Conservation (phyloP, 2,888 invertebrate species). For the Platynereis dumerilii region DNA sequence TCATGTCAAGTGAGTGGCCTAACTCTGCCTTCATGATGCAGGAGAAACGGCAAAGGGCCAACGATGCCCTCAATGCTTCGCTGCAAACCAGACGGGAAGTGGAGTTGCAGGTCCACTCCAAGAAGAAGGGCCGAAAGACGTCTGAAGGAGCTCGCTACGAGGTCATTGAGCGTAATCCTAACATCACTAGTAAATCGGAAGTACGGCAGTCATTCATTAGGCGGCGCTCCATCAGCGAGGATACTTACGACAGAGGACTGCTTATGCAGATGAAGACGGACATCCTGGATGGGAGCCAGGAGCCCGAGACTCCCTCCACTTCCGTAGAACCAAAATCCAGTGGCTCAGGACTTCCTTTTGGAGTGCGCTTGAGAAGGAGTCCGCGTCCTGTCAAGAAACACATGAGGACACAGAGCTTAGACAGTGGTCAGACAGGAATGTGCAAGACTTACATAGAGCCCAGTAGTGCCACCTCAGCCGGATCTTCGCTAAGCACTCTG, state of each 20-base stretch:
- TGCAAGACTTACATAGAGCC: slow-evolving; percentile 12
- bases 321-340: neutral
- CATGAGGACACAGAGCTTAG: slow-evolving; percentile 18
- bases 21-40: slow-evolving; percentile 38
- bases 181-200: neutral
- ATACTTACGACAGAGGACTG: slow-evolving; percentile 35
- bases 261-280: neutral
- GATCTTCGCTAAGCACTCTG: slow-evolving; percentile 22
- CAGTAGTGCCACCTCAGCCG: slow-evolving; percentile 13
- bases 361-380: slow-evolving; percentile 2
- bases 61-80: slow-evolving; percentile 24
- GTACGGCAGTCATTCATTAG: slow-evolving; percentile 12
- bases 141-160: slow-evolving; percentile 2
- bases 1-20: slow-evolving; percentile 40
- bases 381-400: slow-evolving; percentile 21
- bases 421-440: slow-evolving; percentile 17
- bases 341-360: neutral
- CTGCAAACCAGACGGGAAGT: slow-evolving; percentile 13
- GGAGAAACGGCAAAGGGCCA: slow-evolving; percentile 36
- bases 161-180: neutral
- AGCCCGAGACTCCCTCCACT: neutral
- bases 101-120: slow-evolving; percentile 22
- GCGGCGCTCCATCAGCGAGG: slow-evolving; percentile 41
- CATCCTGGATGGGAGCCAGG: neutral
- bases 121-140: neutral